These are phyloP conservation scores for Liparis tanakae DNA, from an alignment of 2,797 vertebrate genomes.

Conservation along the genomic window DNA sequence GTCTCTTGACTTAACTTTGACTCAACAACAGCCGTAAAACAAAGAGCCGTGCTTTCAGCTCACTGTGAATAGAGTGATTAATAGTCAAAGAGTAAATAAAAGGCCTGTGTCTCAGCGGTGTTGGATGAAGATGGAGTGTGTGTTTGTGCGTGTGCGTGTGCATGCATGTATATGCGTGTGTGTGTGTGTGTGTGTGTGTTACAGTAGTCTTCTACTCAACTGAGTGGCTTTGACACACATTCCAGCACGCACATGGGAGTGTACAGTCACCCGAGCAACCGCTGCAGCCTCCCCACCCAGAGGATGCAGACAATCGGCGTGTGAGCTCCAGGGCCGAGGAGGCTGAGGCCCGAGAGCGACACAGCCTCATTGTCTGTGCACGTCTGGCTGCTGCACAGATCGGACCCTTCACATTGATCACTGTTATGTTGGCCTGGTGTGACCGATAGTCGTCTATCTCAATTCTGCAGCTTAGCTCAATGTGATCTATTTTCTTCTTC, in stretches of 20 bases:
- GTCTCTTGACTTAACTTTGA: constrained; percentile 28
- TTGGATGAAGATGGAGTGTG: constrained; percentile 29
- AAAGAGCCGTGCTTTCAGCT: constrained; percentile 35
- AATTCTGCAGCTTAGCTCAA: constrained; percentile 5
- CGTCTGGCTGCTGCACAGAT: background rate
- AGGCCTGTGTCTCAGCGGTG: constrained; percentile 44
- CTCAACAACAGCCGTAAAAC: constrained; percentile 33
- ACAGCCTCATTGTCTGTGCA: constrained; percentile 4
- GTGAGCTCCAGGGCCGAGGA: constrained; percentile 32
- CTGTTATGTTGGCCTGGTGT: constrained; percentile 25
- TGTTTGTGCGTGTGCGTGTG: constrained; percentile 28
- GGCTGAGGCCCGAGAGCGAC: constrained; percentile 23
- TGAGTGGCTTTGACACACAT: constrained; percentile 72
- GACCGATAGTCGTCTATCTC: background rate
- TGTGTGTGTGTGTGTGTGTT: background rate
- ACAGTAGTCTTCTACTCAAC: constrained; percentile 48
- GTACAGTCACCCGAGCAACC: constrained; percentile 59
- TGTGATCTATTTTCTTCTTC: background rate
- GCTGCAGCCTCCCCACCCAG: constrained; percentile 38
- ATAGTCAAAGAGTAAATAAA: constrained; percentile 56
- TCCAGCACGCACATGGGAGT: constrained; percentile 58
- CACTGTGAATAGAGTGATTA: constrained; percentile 56
- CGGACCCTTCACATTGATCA: constrained; percentile 17
- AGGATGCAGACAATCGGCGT: constrained; percentile 46
- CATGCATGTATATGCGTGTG: constrained; percentile 23